Evolutionary conservation across 1,140 invertebrate genomes (phyloP).

Genomic region (Calliphora vicina): DNA sequence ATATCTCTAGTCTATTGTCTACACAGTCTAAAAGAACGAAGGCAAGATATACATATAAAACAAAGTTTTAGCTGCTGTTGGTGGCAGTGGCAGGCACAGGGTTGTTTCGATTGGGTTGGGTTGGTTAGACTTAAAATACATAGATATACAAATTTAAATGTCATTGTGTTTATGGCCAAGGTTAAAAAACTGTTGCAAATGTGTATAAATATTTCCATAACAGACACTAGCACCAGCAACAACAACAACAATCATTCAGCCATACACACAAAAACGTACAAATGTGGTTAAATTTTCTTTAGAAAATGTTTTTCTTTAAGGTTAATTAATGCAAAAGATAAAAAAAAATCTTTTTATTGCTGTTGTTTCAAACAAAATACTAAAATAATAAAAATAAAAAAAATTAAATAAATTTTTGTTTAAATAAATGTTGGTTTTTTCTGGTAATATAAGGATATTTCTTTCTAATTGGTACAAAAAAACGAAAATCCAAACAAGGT

Average conservation of each 20-base stretch:
- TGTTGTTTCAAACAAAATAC: too few relatives aligned
- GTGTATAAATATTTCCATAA: background rate
- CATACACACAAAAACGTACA: background rate
- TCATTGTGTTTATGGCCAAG: slow-evolving; percentile 8
- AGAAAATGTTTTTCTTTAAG: background rate
- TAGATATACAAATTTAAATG: background rate
- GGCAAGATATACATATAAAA: background rate
- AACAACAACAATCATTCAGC: too few relatives aligned
- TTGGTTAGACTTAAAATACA: background rate
- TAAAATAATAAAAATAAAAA: too few relatives aligned
- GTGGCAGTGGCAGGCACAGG: too few relatives aligned
- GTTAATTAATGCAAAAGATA: background rate
- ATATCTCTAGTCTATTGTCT: background rate
- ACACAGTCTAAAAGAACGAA: background rate
- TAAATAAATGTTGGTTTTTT: background rate
- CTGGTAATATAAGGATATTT: too few relatives aligned
- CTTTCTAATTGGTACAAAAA: background rate
- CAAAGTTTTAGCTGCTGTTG: background rate
- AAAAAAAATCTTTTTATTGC: background rate
- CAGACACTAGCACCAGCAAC: background rate
- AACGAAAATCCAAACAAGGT: background rate
- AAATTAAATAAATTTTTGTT: background rate
- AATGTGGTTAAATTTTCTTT: background rate
- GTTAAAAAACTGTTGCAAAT: background rate
- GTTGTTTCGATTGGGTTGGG: background rate